Evolutionary conservation across 2,888 invertebrate species (phyloP).

Genomic region (Amiota mariae): DNA sequence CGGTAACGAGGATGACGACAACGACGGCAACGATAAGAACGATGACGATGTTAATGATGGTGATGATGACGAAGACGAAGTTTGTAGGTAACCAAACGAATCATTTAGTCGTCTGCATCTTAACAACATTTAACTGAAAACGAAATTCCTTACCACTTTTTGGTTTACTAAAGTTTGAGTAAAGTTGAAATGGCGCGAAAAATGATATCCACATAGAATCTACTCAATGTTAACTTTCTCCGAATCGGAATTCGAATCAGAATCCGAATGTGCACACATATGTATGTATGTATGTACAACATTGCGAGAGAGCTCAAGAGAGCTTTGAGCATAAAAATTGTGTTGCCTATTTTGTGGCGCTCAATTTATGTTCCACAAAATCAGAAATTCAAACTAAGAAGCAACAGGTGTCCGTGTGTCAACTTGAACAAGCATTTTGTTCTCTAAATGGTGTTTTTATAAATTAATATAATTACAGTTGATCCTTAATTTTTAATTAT

Average conservation of each 20-base stretch:
- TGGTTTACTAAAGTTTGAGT: neutral
- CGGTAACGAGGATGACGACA: no score
- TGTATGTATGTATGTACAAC: neutral
- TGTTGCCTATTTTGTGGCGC: conserved; percentile 14
- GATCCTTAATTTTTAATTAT: neutral
- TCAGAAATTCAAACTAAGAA: neutral
- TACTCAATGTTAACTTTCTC: no score
- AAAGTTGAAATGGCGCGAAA: conserved; percentile 56
- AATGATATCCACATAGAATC: conserved; percentile 45
- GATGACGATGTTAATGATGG: neutral
- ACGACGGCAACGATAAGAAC: neutral
- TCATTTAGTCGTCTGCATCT: conserved; percentile 41
- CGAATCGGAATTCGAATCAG: neutral
- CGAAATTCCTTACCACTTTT: conserved; percentile 55
- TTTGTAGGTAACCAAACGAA: no score
- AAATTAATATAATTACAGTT: no score
- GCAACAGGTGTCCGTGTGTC: conserved; percentile 15
- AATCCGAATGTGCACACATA: neutral
- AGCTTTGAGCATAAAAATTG: conserved; percentile 17
- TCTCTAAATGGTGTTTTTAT: no score
- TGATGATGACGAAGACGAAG: neutral
- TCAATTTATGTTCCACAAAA: neutral
- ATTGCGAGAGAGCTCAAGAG: neutral
- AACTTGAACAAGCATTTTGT: neutral
- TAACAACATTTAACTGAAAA: conserved; percentile 49